A percentile compares a stretch with the other conserved stretches of the same genome.
These are phyloP conservation scores for Benthosema pterotum DNA, from an alignment of 2,797 vertebrate genomes.

Conservation along the genomic window DNA sequence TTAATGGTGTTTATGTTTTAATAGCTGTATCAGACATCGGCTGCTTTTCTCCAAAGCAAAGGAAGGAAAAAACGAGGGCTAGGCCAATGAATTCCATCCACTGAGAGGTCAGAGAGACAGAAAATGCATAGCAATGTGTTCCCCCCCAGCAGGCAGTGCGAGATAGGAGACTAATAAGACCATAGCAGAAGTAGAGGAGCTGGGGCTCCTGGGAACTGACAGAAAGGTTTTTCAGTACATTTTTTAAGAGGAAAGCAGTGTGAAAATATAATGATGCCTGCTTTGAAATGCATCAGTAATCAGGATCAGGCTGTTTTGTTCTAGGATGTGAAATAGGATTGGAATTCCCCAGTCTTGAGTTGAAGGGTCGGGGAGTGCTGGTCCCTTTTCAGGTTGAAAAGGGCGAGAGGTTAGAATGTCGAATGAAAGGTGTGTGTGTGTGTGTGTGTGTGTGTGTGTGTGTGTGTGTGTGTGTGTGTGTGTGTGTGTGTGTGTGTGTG, in stretches of 20 bases:
- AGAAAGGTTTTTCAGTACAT: slow-evolving; percentile 90
- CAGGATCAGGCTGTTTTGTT: slow-evolving; percentile 81
- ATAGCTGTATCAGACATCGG: slow-evolving; percentile 69
- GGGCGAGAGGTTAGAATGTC: slow-evolving; percentile 47
- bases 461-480: too few species aligned
- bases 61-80: slow-evolving; percentile 72
- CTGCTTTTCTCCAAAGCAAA: slow-evolving; percentile 68
- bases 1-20: slow-evolving; percentile 79
- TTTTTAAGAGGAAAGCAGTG: slow-evolving; percentile 89
- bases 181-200: slow-evolving; percentile 88
- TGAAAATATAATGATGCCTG: slow-evolving; percentile 93
- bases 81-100: slow-evolving; percentile 88
- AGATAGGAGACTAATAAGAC: slow-evolving; percentile 94
- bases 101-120: slow-evolving; percentile 91
- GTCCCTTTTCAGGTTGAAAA: slow-evolving; percentile 52
- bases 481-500: too few species aligned
- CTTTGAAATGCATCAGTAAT: slow-evolving; percentile 92
- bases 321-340: slow-evolving; percentile 72
- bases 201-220: slow-evolving; percentile 86
- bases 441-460: too few species aligned
- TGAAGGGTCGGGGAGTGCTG: slow-evolving; percentile 52
- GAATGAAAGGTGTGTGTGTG: slow-evolving; percentile 50
- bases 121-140: slow-evolving; percentile 94
- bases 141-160: slow-evolving; percentile 87
- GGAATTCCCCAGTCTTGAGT: slow-evolving; percentile 69